phyloP scores from a whole-genome alignment of 2,888 invertebrate species.

The Thecophora atra region DNA sequence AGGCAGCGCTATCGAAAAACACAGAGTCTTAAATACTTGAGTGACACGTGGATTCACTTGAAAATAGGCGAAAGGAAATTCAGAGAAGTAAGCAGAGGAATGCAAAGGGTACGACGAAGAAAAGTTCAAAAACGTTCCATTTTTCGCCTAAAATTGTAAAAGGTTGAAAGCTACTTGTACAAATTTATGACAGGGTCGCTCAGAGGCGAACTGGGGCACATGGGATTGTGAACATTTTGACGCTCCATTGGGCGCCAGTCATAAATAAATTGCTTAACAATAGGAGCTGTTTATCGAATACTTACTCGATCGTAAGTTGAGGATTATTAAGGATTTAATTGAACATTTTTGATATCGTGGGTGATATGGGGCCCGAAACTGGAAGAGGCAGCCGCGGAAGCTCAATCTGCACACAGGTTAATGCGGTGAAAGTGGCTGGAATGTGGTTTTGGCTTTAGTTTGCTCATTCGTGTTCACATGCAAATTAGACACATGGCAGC shows the following conservation, averaged over 20 bases:
- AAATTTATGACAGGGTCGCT: background rate
- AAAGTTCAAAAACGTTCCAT: background rate
- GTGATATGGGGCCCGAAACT: too few species aligned
- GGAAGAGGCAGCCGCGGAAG: too few species aligned
- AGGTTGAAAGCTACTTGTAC: background rate
- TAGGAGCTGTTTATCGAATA: too few species aligned
- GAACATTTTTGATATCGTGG: too few species aligned
- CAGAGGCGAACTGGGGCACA: background rate
- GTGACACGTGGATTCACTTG: slow-evolving; percentile 15
- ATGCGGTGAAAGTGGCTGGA: background rate
- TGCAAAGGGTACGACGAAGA: background rate
- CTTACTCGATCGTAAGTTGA: too few species aligned
- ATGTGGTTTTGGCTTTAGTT: slow-evolving; percentile 5
- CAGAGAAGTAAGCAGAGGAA: background rate
- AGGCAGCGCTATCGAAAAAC: background rate
- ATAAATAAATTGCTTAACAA: too few species aligned
- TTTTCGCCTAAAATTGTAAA: too few species aligned
- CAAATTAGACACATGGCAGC: slow-evolving; percentile 9
- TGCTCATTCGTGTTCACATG: slow-evolving; percentile 18
- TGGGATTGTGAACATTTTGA: too few species aligned
- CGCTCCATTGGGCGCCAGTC: too few species aligned
- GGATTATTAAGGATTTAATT: too few species aligned
- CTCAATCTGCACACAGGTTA: background rate
- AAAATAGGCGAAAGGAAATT: slow-evolving; percentile 8
- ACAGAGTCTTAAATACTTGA: background rate